These are phyloP conservation scores for Myopa tessellatipennis DNA, from an alignment of 2,888 invertebrate genomes.

Conservation along the genomic window DNA sequence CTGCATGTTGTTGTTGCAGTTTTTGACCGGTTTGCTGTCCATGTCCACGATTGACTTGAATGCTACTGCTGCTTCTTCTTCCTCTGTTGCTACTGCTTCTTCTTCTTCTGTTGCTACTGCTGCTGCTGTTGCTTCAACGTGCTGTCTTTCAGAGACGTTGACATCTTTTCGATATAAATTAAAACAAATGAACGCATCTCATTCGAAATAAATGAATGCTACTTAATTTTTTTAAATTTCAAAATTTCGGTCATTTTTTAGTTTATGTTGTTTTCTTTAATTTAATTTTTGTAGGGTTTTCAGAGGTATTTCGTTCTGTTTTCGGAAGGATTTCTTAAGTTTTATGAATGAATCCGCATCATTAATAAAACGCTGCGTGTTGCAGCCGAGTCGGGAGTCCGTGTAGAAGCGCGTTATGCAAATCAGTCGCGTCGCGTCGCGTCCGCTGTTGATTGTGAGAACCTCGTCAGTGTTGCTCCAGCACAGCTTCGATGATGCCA, in stretches of 20 bases:
- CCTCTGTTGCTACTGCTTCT: too few relatives aligned
- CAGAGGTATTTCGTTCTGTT: not conserved
- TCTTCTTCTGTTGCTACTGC: not conserved
- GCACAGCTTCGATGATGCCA: conserved; percentile 44
- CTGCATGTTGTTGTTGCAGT: not conserved
- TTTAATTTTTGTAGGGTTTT: not conserved
- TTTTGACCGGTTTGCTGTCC: not conserved
- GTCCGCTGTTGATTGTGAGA: conserved; percentile 20
- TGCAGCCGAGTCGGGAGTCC: not conserved
- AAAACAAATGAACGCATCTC: conserved; percentile 1
- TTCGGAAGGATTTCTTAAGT: not conserved
- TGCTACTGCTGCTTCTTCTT: too few relatives aligned
- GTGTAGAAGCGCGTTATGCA: not conserved
- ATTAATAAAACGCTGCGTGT: conserved; percentile 7
- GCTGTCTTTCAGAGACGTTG: too few relatives aligned
- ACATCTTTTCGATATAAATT: not conserved
- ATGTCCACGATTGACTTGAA: not conserved
- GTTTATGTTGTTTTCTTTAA: not conserved
- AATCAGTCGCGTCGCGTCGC: not conserved
- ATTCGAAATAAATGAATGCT: not conserved
- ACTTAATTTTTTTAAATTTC: not conserved
- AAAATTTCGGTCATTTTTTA: not conserved
- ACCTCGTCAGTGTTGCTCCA: not conserved
- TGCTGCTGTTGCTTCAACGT: not conserved
- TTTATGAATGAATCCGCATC: conserved; percentile 28